Conservation (phyloP, 2,113 vertebrate genomes). For the Macrotus californicus region DNA sequence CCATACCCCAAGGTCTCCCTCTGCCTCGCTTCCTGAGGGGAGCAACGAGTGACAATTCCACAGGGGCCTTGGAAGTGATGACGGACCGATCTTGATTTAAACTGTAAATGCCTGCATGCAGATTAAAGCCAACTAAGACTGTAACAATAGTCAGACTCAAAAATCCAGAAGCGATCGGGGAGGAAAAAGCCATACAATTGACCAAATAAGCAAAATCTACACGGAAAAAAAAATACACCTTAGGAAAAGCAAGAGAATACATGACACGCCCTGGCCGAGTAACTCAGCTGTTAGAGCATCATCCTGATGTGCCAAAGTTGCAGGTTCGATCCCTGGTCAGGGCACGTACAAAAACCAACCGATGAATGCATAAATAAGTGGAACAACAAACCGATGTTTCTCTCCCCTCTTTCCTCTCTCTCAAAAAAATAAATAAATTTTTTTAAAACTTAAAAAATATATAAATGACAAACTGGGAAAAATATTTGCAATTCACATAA, state of each 20-base stretch:
- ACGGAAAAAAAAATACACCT: not conserved
- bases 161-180: not conserved
- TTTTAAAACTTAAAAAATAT: too few species aligned
- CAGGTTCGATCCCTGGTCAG: too few species aligned
- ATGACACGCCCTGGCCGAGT: not conserved
- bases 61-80: not conserved
- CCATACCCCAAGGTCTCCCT: not conserved
- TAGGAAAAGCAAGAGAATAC: not conserved
- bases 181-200: not conserved
- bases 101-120: not conserved
- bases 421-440: too few species aligned
- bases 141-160: not conserved
- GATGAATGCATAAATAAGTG: too few species aligned
- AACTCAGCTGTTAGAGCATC: not conserved
- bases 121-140: not conserved
- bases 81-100: not conserved
- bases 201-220: not conserved
- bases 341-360: too few species aligned
- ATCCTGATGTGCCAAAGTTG: too few species aligned
- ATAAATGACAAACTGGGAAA: not conserved
- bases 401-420: too few species aligned
- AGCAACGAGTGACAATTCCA: not conserved
- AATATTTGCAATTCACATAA: not conserved
- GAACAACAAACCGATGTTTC: too few species aligned
- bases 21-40: not conserved